These are phyloP conservation scores for Cyrtodaria siliqua DNA, from an alignment of 2,888 invertebrate genomes.

Conservation along the genomic window DNA sequence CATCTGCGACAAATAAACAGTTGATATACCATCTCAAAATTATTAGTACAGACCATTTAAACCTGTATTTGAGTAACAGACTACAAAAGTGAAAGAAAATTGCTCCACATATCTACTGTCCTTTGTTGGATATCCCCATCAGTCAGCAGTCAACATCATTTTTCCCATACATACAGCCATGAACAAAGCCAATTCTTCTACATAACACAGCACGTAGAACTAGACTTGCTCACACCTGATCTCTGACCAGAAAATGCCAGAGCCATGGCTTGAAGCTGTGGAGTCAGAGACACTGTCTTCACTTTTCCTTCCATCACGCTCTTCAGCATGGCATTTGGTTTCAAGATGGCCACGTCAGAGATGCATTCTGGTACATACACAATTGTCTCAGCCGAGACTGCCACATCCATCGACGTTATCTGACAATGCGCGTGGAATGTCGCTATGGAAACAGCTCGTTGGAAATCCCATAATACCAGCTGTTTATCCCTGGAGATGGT, in stretches of 20 bases:
- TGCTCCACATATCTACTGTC: too few relatives aligned
- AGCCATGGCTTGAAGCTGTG: constrained; percentile 72
- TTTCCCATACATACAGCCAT: too few relatives aligned
- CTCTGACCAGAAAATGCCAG: constrained; percentile 73
- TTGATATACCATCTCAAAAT: too few relatives aligned
- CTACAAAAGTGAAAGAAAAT: too few relatives aligned
- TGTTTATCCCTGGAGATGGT: constrained; percentile 73
- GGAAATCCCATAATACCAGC: constrained; percentile 74
- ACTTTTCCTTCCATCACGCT: constrained; percentile 59
- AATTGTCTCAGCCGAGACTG: constrained; percentile 60
- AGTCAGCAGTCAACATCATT: too few relatives aligned
- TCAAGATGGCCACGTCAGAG: constrained; percentile 66
- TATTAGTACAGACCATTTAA: too few relatives aligned
- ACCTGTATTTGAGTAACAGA: too few relatives aligned
- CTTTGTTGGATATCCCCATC: too few relatives aligned
- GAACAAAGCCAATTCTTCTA: too few relatives aligned
- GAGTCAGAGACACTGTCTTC: constrained; percentile 20
- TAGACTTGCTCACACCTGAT: background rate
- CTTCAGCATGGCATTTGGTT: constrained; percentile 67
- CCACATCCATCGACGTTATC: constrained; percentile 64
- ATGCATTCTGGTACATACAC: constrained; percentile 72
- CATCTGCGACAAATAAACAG: too few relatives aligned
- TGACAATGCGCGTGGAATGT: constrained; percentile 70
- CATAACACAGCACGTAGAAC: too few relatives aligned
- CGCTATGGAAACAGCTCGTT: constrained; percentile 66